Percentiles rank a stretch among this genome's conserved stretches.
These are phyloP conservation scores for Psephotus haematonotus DNA, from an alignment of 2,113 vertebrate genomes.

Conservation along the genomic window DNA sequence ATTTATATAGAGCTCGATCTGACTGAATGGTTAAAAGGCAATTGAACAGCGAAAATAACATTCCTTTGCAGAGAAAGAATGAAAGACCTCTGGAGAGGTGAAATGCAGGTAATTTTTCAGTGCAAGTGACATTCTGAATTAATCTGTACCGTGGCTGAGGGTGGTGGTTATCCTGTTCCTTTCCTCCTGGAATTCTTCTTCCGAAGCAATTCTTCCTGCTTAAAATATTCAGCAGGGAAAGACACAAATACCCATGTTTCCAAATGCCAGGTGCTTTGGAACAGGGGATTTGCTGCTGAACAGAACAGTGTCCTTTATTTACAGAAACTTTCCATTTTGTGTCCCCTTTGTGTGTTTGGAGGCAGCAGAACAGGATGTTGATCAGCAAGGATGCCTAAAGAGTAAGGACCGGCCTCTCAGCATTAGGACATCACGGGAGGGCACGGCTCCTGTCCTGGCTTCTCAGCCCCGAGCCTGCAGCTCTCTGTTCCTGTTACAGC, in stretches of 20 bases:
- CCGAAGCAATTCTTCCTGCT: not conserved
- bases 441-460: not conserved
- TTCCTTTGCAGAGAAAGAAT: constrained; percentile 16
- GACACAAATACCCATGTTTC: not conserved
- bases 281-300: not conserved
- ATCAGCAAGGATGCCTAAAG: not conserved
- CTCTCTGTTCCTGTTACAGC: not conserved
- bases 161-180: not conserved
- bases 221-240: not conserved
- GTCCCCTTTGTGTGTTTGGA: not conserved
- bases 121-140: not conserved
- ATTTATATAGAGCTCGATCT: not conserved
- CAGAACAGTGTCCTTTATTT: not conserved
- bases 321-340: not conserved
- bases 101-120: constrained; percentile 11
- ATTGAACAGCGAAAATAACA: constrained; percentile 39
- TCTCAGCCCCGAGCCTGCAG: not conserved
- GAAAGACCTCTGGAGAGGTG: constrained; percentile 1
- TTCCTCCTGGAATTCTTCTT: not conserved
- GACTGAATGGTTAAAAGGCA: constrained; percentile 17
- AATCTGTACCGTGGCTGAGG: not conserved
- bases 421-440: not conserved
- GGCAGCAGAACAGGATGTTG: not conserved
- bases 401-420: not conserved
- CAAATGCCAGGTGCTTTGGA: not conserved